Percentiles rank a stretch among this genome's conserved stretches.
Evolutionary conservation across 2,797 vertebrate genomes (phyloP).

Genomic region (Lemur catta): DNA sequence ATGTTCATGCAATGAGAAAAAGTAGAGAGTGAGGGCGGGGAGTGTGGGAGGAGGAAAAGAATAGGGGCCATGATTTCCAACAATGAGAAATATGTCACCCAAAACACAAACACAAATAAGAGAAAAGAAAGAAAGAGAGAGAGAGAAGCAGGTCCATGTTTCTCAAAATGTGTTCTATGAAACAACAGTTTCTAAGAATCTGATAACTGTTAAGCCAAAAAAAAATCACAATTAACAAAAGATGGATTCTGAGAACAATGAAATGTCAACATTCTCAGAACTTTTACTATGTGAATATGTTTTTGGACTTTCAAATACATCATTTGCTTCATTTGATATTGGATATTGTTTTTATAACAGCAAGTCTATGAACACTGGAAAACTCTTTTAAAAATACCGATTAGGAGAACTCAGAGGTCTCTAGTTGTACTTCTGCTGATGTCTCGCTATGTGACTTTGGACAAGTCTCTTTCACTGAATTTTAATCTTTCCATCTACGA

Average conservation of each 20-base stretch:
- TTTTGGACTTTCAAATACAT: not conserved
- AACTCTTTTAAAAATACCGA: not conserved
- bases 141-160: not conserved
- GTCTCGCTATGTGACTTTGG: not conserved
- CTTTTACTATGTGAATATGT: not conserved
- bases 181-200: not conserved
- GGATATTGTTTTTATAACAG: not conserved
- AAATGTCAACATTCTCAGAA: not conserved
- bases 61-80: not conserved
- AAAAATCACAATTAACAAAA: not conserved
- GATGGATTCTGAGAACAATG: not conserved
- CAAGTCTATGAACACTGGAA: not conserved
- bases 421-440: not conserved
- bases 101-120: not conserved
- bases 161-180: conserved; percentile 7
- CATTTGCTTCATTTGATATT: conserved; percentile 33
- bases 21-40: not conserved
- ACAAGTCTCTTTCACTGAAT: not conserved
- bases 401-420: not conserved
- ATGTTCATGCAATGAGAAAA: not conserved
- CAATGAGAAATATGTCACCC: not conserved
- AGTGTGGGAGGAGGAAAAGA: not conserved
- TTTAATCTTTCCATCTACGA: not conserved
- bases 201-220: not conserved
- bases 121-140: not conserved